Base-by-base conservation (phyloP, 2,888 invertebrate genomes). In the Lagria hirta region DNA sequence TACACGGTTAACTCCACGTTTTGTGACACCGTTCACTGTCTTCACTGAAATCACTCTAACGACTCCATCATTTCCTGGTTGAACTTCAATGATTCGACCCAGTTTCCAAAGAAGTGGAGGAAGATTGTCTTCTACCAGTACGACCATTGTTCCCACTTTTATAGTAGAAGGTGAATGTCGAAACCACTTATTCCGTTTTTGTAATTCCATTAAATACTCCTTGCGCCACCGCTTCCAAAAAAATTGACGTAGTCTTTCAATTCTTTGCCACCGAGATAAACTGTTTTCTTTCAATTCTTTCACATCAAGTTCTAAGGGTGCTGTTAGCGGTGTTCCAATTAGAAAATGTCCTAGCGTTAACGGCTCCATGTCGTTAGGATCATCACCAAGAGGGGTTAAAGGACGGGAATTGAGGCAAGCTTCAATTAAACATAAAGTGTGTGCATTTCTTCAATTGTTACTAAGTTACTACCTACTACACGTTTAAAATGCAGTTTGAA, bases 361-460 rank as follows among this genome's bases (percentile, higher is more conserved):
- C 4, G 28, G n/a, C 3, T 10, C 3, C 11, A 29, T 8, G 21
- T 37, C 37, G 11, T 8, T 11, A 1, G 26, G 24, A 10, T 36
- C 27, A 2, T 24, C 11, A 12, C 28, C 14, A 15, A 37, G 11
- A 6, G 37, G 28, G 7, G 10, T 11, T 14, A 37, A 20, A 1
- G 37, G 37, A 5, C 37, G 13, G 3, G 27, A 37, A 37, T 37
- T 37, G 2, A 37, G 8, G 17, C 27, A 28, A 1, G 37, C 28
- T 11, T 37, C 21, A 7, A 37, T 15, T 14, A 3, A 14, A 11
- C 14, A 5, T 16, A n/a, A 2, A 40, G n/a, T 2, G 30, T 30
- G 10, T 28, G 8, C 15, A 40, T 7, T 22, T 40, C 23, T n/a
- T 40, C 40, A 23, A 12, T 30, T 3, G 20, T 30, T 11, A 30